Base-by-base conservation (phyloP, 2,113 vertebrate genomes). In the Elanus axillaris region DNA sequence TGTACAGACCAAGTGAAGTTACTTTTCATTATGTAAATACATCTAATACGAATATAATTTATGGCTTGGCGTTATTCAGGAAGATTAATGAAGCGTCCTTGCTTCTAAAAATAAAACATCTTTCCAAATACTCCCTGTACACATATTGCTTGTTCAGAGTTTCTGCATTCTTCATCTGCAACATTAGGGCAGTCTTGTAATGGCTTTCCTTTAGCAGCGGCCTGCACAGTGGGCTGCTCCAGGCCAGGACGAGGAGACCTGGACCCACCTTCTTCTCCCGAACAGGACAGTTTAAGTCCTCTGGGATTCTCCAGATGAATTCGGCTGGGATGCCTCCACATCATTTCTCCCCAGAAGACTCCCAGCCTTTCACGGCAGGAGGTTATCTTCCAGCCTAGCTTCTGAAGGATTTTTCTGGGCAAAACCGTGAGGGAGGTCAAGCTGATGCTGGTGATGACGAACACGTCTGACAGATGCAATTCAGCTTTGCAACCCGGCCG, bases 101-200 rank as follows among this genome's bases (percentile, higher is more conserved):
- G 74, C 85, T 94, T 93, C 87, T 90, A 66, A 94, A 94, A 92
- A 96, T 53, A 90, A 95, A 91, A 73, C 78, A 58, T 75, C 78
- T 82, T 66, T 55, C 77, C 87, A 82, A 88, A 64, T 20, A 64
- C 73, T 64, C 89, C 60, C 53, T 42, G 34, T 58, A 19, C 52
- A 56, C 7, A 16, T 27, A 45, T 4, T 79, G 87, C 81, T 94
- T 75, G 74, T 64, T 91, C 92, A 95, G 74, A 85, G 34, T 11
- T 64, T 52, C 80, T 91, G 67, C 62, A 88, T 96, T 94, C 91
- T 89, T 91, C 73, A 88, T 56, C 36, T 43, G 3, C 6, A 88
- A 29, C 32, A 26, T 21, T 4, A 92, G 31, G 42, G 67, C 40
- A 34, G 52, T 58, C 85, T 2, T 29, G 34, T 25, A 53, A 32